These are phyloP conservation scores for Aspidiotus rigidus DNA, from an alignment of 2,888 invertebrate genomes.

Conservation along the genomic window DNA sequence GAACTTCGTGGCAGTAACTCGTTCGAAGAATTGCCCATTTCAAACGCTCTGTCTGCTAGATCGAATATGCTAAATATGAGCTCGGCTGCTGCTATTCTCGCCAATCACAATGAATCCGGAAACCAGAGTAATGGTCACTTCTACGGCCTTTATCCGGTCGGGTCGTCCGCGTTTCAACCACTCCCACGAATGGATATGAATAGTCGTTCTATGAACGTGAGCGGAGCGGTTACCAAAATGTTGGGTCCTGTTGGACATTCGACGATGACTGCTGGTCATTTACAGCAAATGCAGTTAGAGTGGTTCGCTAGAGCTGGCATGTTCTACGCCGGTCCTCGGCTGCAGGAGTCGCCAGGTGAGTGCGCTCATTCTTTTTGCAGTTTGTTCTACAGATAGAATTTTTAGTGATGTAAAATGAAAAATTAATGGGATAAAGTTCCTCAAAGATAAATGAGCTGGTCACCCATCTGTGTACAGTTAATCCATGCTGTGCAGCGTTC, in stretches of 20 bases:
- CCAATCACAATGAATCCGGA: conserved; percentile 7
- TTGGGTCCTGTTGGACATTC: conserved; percentile 36
- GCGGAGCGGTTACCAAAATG: conserved; percentile 31
- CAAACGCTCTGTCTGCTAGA: conserved; percentile 11
- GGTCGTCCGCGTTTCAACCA: conserved; percentile 38
- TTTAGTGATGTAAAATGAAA: not conserved
- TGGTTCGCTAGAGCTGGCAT: conserved; percentile 86
- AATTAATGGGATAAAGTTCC: too few relatives aligned
- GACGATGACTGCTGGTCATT: conserved; percentile 45
- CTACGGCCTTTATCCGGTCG: conserved; percentile 26
- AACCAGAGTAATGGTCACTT: conserved; percentile 16
- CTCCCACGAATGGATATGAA: conserved; percentile 31
- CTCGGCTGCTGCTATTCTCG: conserved; percentile 21
- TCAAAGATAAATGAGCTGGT: too few relatives aligned
- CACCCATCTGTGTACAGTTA: too few relatives aligned
- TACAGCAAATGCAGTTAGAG: conserved; percentile 75
- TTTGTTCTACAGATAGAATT: not conserved
- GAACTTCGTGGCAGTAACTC: conserved; percentile 36
- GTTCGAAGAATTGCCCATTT: conserved; percentile 29
- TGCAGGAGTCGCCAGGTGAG: conserved; percentile 73
- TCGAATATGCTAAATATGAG: conserved; percentile 16
- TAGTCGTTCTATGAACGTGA: conserved; percentile 37
- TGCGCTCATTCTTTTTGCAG: conserved; percentile 35
- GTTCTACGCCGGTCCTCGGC: conserved; percentile 66
- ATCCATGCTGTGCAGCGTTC: too few relatives aligned